phyloP scores from a whole-genome alignment of 2,797 vertebrate genomes.

The Molossus alvarezi region DNA sequence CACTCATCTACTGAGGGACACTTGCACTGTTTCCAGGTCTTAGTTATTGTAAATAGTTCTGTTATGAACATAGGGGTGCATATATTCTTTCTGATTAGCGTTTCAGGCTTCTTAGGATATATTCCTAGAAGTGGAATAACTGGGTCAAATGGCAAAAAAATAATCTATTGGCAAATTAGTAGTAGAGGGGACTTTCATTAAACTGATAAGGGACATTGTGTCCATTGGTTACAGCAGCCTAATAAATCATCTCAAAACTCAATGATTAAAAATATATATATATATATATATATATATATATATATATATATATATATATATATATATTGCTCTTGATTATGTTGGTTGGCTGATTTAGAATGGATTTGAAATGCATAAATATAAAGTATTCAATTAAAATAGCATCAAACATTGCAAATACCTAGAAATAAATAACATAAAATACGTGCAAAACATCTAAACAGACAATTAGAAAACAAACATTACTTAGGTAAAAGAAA shows the following conservation, averaged over 20 bases:
- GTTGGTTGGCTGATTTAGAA: neutral
- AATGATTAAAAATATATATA: neutral
- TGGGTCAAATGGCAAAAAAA: no score
- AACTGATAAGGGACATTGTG: neutral
- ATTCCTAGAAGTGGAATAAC: no score
- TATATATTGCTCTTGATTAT: neutral
- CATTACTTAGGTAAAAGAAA: neutral
- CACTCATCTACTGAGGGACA: no score
- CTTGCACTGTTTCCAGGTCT: no score
- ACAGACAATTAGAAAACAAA: neutral
- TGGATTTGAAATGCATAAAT: neutral
- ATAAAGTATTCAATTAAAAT: neutral
- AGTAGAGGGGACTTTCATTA: neutral
- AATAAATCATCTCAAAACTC: neutral
- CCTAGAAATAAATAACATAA: neutral
- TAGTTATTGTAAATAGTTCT: no score
- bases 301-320: no score
- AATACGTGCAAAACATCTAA: neutral
- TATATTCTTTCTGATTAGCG: no score
- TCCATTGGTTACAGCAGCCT: neutral
- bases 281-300: no score
- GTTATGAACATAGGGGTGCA: no score
- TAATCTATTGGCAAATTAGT: neutral
- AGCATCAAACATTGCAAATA: neutral
- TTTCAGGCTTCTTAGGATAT: no score